These are phyloP conservation scores for Osmerus eperlanus DNA, from an alignment of 2,113 vertebrate genomes.

Conservation along the genomic window DNA sequence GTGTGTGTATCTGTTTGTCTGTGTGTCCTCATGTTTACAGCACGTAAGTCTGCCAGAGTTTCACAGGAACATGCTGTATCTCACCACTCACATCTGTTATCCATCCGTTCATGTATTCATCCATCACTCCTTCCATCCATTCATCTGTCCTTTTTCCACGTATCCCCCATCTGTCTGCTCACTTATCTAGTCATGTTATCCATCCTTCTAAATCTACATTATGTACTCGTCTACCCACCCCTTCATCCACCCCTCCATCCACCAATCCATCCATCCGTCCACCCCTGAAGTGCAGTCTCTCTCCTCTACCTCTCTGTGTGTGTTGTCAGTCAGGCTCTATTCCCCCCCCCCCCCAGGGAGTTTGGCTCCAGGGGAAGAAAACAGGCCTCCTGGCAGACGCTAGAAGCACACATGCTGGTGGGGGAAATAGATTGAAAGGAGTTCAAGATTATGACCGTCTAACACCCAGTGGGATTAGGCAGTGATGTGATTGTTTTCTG, in stretches of 20 bases:
- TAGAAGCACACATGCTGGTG: too few species aligned
- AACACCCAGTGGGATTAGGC: too few species aligned
- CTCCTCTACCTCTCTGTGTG: too few species aligned
- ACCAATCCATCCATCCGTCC: not conserved
- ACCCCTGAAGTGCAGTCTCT: not conserved
- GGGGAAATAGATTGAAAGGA: too few species aligned
- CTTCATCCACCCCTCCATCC: not conserved
- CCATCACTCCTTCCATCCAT: slow-evolving; percentile 7
- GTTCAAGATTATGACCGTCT: too few species aligned
- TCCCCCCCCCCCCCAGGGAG: not conserved
- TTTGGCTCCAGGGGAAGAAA: not conserved
- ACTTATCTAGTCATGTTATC: too few species aligned
- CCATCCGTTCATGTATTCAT: not conserved
- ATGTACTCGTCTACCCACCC: not conserved
- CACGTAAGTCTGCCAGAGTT: not conserved
- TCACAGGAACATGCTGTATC: too few species aligned
- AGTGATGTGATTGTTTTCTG: slow-evolving; percentile 13
- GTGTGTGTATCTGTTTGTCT: slow-evolving; percentile 12
- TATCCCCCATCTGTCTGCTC: too few species aligned
- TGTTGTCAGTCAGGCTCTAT: too few species aligned
- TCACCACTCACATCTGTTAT: not conserved
- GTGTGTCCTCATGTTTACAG: slow-evolving; percentile 3
- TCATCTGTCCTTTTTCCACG: not conserved
- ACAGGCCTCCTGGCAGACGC: not conserved
- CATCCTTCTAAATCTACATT: too few species aligned